Evolutionary conservation across 2,113 vertebrate genomes (phyloP).

Genomic region (Petrocephalus microphthalmus): DNA sequence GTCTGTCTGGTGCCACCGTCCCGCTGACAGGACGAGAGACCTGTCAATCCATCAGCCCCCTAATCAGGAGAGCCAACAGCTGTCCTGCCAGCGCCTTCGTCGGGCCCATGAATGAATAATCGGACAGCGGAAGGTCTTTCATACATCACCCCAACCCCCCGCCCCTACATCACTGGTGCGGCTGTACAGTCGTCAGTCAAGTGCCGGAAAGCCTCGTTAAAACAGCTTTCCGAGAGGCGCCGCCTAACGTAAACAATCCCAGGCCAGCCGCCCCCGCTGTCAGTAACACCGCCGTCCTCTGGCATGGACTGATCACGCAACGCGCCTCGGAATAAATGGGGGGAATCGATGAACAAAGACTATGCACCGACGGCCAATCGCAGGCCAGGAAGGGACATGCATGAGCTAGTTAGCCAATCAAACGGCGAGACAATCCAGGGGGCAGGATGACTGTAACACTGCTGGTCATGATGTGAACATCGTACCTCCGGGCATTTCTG

Average conservation of each 20-base stretch:
- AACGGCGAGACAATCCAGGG: neutral
- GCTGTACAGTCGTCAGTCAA: neutral
- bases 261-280: neutral
- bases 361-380: neutral
- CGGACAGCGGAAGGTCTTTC: neutral
- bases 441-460: neutral
- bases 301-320: neutral
- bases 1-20: neutral
- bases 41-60: conserved; percentile 22
- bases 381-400: neutral
- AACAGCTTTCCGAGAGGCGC: neutral
- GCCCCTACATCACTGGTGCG: neutral
- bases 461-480: neutral
- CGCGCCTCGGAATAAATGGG: neutral
- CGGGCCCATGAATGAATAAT: neutral
- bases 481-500: neutral
- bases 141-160: neutral
- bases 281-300: neutral
- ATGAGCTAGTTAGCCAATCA: neutral
- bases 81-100: neutral
- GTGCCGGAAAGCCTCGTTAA: neutral
- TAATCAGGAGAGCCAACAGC: conserved; percentile 24
- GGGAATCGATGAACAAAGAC: neutral
- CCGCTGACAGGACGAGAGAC: conserved; percentile 11
- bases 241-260: neutral